Evolutionary conservation across 1,140 invertebrate species (phyloP), one percentile per base, ranked within the genome.

Genomic region (Drosophila tani): DNA sequence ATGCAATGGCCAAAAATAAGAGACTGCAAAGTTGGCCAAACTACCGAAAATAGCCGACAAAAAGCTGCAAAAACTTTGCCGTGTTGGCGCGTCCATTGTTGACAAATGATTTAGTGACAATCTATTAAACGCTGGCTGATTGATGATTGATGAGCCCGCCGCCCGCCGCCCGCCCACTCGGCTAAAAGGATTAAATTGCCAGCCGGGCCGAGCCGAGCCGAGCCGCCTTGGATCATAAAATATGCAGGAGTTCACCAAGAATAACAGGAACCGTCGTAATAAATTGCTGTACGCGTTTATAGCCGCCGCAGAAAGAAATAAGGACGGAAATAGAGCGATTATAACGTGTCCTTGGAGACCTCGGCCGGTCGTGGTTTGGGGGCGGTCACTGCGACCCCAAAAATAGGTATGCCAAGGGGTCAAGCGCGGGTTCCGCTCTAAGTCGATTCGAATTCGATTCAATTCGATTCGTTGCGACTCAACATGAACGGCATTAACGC

Each of bases 31-130:
- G 75, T 81, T 85, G 47, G 57, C 66, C 49, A 53, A 56, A 27
- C 59, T 68, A 50, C 53, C 58, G 66, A 87, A 82, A 79, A 86
- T 81, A 85, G 64, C 62, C 66, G 38, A 45, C 63, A 47, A 57
- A 64, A 60, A 47, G 38, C 62, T 66, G 43, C 55, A 56, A 58
- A 74, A 88, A 87, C 57, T 81, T 88, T 84, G 41, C 64, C 63
- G 50, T 64, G 69, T 41, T 45, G 50, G 71, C 73, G 71, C 73
- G 50, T 65, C 73, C 46, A 58, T 73, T 87, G 85, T 84, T 81
- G 84, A 87, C 84, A 88, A 84, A 84, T 81, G 84, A 90, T 88
- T 90, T 88, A 90, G 65, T 79, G 78, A 88, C 81, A 88, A 88
- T 81, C 69, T 79, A 88, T 88, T 84, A 84, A 88, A 90, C 67